These are phyloP conservation scores for Poecile atricapillus DNA, from an alignment of 2,113 vertebrate genomes.

Conservation along the genomic window DNA sequence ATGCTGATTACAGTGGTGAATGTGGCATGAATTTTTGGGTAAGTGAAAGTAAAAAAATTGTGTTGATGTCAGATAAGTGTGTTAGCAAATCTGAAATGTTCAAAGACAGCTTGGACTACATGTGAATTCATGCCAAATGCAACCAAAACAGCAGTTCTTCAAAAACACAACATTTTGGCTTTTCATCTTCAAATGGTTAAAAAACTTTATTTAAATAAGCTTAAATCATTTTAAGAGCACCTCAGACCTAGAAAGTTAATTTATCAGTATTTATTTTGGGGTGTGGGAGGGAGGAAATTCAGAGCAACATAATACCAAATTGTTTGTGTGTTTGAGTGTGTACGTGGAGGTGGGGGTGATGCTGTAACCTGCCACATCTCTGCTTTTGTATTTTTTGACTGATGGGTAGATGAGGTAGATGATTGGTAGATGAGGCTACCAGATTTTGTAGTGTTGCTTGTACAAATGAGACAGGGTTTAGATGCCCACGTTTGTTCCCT, in stretches of 20 bases:
- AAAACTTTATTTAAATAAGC: background rate
- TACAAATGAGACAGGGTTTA: background rate
- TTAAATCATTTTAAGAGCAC: background rate
- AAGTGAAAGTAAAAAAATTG: background rate
- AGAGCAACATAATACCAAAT: background rate
- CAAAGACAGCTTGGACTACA: background rate
- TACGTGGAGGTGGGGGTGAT: rapidly evolving
- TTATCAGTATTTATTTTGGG: background rate
- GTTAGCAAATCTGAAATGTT: background rate
- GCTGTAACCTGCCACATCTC: background rate
- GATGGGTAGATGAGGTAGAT: no score
- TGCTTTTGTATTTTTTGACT: background rate
- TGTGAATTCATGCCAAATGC: background rate
- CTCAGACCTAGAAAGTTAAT: background rate
- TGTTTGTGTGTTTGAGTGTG: background rate
- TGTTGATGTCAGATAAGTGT: background rate
- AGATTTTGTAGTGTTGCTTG: background rate
- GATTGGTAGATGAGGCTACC: no score
- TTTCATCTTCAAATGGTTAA: background rate
- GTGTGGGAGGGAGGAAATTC: background rate
- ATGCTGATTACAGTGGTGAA: background rate
- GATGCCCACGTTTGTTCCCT: rapidly evolving
- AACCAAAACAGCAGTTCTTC: background rate
- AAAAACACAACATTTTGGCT: background rate
- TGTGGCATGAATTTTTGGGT: background rate